A percentile compares a stretch with the other conserved stretches of the same genome.
These are phyloP conservation scores for Meriones unguiculatus DNA, from an alignment of 2,113 vertebrate genomes.

Conservation along the genomic window DNA sequence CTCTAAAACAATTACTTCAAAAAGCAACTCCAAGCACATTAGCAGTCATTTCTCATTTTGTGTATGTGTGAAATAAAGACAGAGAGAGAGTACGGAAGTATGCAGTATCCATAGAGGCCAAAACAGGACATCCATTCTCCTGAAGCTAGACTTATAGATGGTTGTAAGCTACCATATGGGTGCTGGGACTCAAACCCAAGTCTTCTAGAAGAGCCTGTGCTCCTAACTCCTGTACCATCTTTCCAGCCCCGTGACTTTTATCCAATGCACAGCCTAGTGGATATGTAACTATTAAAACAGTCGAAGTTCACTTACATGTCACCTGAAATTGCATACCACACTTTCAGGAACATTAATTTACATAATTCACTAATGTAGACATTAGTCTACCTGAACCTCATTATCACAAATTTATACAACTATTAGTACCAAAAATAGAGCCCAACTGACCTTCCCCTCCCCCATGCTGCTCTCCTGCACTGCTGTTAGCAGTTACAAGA, in stretches of 20 bases:
- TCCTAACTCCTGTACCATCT: not conserved
- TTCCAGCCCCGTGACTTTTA: not conserved
- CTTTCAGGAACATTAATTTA: conserved; percentile 6
- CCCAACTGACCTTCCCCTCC: not conserved
- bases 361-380: not conserved
- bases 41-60: not conserved
- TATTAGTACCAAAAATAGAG: not conserved
- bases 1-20: not conserved
- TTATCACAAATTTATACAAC: not conserved
- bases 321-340: not conserved
- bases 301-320: not conserved
- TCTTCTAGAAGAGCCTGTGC: not conserved
- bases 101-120: not conserved
- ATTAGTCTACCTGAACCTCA: not conserved
- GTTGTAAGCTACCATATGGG: not conserved
- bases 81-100: not conserved
- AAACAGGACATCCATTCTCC: not conserved
- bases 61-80: not conserved
- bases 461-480: not conserved
- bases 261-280: not conserved
- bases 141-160: not conserved
- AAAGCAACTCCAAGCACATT: not conserved
- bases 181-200: not conserved
- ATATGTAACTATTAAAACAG: not conserved
- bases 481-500: not conserved